Evolutionary conservation across 2,113 vertebrate genomes (phyloP).

Genomic region (Hemiprocne comata): DNA sequence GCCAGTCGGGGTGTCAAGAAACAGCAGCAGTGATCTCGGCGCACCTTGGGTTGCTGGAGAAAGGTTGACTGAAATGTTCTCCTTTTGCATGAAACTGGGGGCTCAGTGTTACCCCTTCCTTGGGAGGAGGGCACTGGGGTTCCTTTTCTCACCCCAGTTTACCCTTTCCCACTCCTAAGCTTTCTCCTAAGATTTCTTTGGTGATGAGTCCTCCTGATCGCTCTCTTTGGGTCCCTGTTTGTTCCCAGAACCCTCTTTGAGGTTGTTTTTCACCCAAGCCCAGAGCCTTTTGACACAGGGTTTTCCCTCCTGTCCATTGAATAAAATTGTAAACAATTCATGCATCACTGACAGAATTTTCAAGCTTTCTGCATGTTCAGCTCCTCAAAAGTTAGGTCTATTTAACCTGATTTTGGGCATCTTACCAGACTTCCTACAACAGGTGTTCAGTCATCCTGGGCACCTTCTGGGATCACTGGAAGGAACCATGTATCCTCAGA

Average conservation of each 20-base stretch:
- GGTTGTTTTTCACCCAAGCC: neutral
- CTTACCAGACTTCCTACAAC: neutral
- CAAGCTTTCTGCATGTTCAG: neutral
- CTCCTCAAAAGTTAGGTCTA: neutral
- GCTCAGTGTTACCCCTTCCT: neutral
- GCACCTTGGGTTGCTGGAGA: neutral
- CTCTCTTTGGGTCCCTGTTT: neutral
- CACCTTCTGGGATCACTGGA: neutral
- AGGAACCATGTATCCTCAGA: neutral
- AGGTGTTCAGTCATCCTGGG: neutral
- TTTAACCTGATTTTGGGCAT: neutral
- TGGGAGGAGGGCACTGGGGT: neutral
- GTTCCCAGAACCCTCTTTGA: neutral
- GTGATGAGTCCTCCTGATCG: fast-evolving
- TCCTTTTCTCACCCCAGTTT: neutral
- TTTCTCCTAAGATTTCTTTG: neutral
- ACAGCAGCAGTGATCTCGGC: neutral
- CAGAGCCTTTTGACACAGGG: fast-evolving
- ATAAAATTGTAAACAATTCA: neutral
- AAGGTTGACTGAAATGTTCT: neutral
- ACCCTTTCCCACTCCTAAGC: too few species aligned
- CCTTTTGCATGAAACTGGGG: fast-evolving
- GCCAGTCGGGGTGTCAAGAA: neutral
- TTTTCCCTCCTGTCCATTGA: neutral
- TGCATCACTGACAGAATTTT: fast-evolving